These are phyloP conservation scores for Axea sp. DNA, from an alignment of 2,888 invertebrate species.

Conservation along the genomic window DNA sequence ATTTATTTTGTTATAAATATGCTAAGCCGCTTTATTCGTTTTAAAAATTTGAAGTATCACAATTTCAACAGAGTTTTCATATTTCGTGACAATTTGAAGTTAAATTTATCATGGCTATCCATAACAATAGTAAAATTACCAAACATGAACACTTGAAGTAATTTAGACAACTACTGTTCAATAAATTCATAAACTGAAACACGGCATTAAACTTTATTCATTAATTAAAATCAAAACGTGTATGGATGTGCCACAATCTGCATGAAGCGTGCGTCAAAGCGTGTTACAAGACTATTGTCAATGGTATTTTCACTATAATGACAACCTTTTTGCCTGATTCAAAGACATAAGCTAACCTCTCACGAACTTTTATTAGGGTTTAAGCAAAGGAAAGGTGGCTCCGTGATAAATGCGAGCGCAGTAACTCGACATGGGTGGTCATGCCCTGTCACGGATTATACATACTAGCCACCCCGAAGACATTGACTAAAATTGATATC, in stretches of 20 bases:
- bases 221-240: constrained; percentile 11
- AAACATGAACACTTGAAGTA: too few relatives aligned
- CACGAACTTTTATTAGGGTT: constrained; percentile 75
- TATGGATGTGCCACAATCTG: constrained; percentile 20
- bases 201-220: constrained; percentile 12
- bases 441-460: constrained; percentile 76
- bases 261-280: constrained; percentile 57
- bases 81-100: too few relatives aligned
- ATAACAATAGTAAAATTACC: too few relatives aligned
- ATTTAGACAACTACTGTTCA: too few relatives aligned
- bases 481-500: constrained; percentile 74
- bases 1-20: too few relatives aligned
- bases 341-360: constrained; percentile 72
- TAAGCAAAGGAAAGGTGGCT: constrained; percentile 77
- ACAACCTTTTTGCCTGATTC: constrained; percentile 73
- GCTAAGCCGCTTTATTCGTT: too few relatives aligned
- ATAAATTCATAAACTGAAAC: too few relatives aligned
- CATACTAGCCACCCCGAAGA: constrained; percentile 78
- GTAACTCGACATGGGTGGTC: constrained; percentile 78
- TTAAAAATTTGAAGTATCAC: too few relatives aligned
- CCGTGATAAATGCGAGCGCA: constrained; percentile 78
- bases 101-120: too few relatives aligned
- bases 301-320: constrained; percentile 69
- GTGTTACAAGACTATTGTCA: constrained; percentile 66
- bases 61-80: too few relatives aligned